phyloP scores from a whole-genome alignment of 2,888 invertebrate species.

The Cylindroiulus punctatus region DNA sequence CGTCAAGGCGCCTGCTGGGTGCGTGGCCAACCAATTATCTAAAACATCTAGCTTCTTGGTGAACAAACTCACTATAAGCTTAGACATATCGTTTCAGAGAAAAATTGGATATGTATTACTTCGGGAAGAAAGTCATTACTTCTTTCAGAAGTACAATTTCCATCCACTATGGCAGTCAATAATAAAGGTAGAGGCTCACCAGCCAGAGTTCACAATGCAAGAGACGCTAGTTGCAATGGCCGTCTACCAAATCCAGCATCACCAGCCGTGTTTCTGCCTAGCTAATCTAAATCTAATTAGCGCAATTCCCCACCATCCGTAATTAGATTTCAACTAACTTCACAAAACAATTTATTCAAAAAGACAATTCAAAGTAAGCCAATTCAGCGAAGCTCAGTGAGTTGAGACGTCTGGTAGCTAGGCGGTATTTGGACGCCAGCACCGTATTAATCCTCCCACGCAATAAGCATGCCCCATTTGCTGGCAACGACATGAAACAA shows the following conservation, averaged over 20 bases:
- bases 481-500: constrained; percentile 30
- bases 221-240: background rate
- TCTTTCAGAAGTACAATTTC: no score
- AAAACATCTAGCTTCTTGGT: no score
- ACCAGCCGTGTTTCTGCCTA: background rate
- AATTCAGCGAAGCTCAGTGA: background rate
- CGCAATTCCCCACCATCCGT: background rate
- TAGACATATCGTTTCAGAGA: no score
- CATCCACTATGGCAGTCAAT: no score
- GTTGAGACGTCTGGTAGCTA: background rate
- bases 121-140: no score
- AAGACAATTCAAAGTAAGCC: constrained; percentile 16
- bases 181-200: background rate
- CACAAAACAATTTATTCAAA: constrained; percentile 35
- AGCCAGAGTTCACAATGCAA: background rate
- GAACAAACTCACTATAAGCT: no score
- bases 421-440: background rate
- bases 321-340: constrained; percentile 35
- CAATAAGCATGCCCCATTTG: constrained; percentile 30
- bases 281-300: constrained; percentile 13
- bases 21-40: no score
- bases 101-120: no score
- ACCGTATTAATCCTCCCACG: constrained; percentile 28
- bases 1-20: no score
- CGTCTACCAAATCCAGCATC: background rate